Percentiles rank a stretch among this genome's conserved stretches.
phyloP scores from a whole-genome alignment of 2,888 invertebrate genomes.

The Sisyra nigra region DNA sequence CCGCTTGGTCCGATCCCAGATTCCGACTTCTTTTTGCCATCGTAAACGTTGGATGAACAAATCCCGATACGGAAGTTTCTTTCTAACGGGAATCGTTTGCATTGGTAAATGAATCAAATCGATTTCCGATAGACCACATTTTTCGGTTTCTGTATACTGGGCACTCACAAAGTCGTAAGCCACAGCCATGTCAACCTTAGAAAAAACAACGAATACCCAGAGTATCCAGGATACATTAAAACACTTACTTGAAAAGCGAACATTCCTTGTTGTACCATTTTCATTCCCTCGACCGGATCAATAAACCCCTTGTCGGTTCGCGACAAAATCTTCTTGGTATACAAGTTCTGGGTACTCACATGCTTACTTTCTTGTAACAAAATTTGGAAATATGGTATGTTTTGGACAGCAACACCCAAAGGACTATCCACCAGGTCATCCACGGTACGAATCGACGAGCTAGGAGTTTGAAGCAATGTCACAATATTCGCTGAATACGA shows the following conservation, averaged over 20 bases:
- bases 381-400: no score
- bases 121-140: constrained; percentile 40
- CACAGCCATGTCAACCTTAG: constrained; percentile 29
- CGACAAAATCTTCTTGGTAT: constrained; percentile 35
- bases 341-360: constrained; percentile 32
- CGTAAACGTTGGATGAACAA: constrained; percentile 24
- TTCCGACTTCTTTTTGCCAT: constrained; percentile 34
- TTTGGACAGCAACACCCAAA: background rate
- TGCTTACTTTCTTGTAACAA: constrained; percentile 31
- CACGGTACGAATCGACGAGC: constrained; percentile 44
- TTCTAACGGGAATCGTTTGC: constrained; percentile 34
- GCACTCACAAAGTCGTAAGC: constrained; percentile 43
- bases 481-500: constrained; percentile 65
- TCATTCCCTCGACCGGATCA: constrained; percentile 35
- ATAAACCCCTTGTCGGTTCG: constrained; percentile 35
- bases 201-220: no score
- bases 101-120: constrained; percentile 39
- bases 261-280: constrained; percentile 32
- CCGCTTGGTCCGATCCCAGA: constrained; percentile 17
- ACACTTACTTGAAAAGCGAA: constrained; percentile 38
- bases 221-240: no score
- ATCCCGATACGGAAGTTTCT: constrained; percentile 39
- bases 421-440: constrained; percentile 31
- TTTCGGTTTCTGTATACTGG: constrained; percentile 42
- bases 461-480: constrained; percentile 54